Evolutionary conservation across 2,797 vertebrate species (phyloP).

Genomic region (Spinibarbus caldwelli): DNA sequence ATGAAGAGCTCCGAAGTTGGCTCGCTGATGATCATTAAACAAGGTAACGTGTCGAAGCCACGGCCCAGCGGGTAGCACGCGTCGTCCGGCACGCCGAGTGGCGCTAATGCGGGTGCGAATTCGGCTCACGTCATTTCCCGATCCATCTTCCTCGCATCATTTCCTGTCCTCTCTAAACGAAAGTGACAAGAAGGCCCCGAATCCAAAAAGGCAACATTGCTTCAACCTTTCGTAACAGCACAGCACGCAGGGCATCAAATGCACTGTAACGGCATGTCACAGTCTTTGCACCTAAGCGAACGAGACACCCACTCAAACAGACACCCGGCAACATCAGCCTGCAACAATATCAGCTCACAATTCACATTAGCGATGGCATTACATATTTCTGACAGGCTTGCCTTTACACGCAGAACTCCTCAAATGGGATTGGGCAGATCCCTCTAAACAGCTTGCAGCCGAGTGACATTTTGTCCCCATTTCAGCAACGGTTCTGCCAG

Average conservation of each 20-base stretch:
- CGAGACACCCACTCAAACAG: constrained; percentile 40
- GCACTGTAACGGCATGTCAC: constrained; percentile 42
- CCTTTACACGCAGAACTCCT: constrained; percentile 52
- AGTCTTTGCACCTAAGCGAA: constrained; percentile 35
- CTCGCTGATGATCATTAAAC: constrained; percentile 21
- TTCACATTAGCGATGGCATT: constrained; percentile 47
- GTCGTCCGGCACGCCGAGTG: neutral
- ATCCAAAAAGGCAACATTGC: neutral
- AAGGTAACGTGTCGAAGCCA: neutral
- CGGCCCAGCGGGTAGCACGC: neutral
- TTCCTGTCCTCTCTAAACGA: constrained; percentile 1
- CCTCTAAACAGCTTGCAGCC: constrained; percentile 63
- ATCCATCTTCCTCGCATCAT: constrained; percentile 20
- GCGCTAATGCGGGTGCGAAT: neutral
- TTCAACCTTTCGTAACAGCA: constrained; percentile 29
- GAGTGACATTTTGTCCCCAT: constrained; percentile 62
- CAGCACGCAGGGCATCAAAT: constrained; percentile 34
- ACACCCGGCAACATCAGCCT: constrained; percentile 36
- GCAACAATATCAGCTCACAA: constrained; percentile 44
- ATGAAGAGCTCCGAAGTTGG: neutral
- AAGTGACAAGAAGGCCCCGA: neutral
- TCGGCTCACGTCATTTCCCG: neutral
- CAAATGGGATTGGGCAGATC: constrained; percentile 60
- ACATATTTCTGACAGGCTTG: constrained; percentile 47
- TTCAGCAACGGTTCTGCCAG: constrained; percentile 62